These are phyloP conservation scores for Ailuropoda melanoleuca DNA, from an alignment of 2,113 vertebrate genomes.

Conservation along the genomic window DNA sequence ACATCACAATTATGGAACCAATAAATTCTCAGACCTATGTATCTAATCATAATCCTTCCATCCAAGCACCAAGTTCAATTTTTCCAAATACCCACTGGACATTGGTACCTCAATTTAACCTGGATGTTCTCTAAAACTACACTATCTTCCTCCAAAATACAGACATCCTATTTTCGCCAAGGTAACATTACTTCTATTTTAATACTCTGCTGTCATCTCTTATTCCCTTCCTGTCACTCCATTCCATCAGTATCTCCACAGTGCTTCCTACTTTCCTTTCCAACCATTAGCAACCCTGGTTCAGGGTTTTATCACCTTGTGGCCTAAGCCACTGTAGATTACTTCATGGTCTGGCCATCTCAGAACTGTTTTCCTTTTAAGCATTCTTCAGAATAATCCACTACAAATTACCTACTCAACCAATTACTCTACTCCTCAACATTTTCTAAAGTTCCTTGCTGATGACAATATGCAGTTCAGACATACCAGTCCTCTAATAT, in stretches of 20 bases:
- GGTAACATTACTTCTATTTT: neutral
- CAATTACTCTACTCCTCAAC: neutral
- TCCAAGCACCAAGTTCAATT: neutral
- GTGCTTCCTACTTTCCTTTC: neutral
- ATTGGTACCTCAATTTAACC: neutral
- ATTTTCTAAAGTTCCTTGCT: neutral
- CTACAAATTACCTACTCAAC: neutral
- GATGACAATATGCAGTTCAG: neutral
- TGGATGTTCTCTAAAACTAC: slow-evolving; percentile 12
- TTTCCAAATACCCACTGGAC: neutral
- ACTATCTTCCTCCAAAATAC: neutral
- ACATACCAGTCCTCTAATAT: neutral
- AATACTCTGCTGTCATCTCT: neutral
- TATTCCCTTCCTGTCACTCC: neutral
- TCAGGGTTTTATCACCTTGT: neutral
- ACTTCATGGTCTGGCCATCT: neutral
- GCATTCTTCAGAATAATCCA: neutral
- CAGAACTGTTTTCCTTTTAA: neutral
- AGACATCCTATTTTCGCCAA: neutral
- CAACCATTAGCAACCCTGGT: neutral
- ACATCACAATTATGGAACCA: neutral
- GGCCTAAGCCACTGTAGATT: neutral
- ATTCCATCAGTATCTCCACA: neutral
- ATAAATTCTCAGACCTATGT: neutral
- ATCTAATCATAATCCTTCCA: neutral